Evolutionary conservation across 30 jellyfish, hydroid and myxozoan species (phyloP).

Genomic region (Rhopilema esculentum): DNA sequence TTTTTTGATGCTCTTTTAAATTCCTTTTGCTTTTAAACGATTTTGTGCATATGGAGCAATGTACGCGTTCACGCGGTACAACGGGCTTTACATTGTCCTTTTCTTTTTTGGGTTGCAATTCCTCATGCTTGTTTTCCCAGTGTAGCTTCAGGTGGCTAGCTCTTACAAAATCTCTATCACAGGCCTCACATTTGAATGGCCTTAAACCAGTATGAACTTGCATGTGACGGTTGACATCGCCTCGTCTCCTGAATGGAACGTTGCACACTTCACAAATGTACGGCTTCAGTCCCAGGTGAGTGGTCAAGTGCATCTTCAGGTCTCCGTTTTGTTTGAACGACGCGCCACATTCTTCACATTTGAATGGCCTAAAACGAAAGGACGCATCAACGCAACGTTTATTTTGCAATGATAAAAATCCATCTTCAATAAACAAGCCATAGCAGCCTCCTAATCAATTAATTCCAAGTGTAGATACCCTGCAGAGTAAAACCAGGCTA

Average conservation of each 20-base stretch:
- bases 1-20: conserved; percentile 1
- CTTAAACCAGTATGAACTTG: conserved; percentile 4
- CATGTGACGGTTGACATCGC: conserved; percentile 34
- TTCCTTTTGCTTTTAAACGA: conserved; percentile 21
- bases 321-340: conserved; percentile 23
- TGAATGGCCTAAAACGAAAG: not conserved
- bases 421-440: not conserved
- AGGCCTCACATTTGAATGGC: conserved; percentile 28
- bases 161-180: conserved; percentile 27
- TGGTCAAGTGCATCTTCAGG: not conserved
- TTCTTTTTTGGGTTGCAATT: not conserved
- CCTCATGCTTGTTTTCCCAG: conserved; percentile 24
- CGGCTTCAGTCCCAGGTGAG: conserved; percentile 22
- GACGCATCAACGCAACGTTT: not conserved
- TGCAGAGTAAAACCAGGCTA: no score
- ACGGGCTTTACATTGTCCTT: not conserved
- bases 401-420: not conserved
- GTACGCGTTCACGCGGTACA: not conserved
- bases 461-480: no score
- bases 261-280: conserved; percentile 25
- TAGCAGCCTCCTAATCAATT: not conserved
- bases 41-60: conserved; percentile 21
- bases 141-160: conserved; percentile 23
- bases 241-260: conserved; percentile 5
- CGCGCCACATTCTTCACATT: conserved; percentile 16